Percentiles rank a stretch among this genome's conserved stretches.
Evolutionary conservation across 2,113 vertebrate species (phyloP).

Genomic region (Heterochromis multidens): DNA sequence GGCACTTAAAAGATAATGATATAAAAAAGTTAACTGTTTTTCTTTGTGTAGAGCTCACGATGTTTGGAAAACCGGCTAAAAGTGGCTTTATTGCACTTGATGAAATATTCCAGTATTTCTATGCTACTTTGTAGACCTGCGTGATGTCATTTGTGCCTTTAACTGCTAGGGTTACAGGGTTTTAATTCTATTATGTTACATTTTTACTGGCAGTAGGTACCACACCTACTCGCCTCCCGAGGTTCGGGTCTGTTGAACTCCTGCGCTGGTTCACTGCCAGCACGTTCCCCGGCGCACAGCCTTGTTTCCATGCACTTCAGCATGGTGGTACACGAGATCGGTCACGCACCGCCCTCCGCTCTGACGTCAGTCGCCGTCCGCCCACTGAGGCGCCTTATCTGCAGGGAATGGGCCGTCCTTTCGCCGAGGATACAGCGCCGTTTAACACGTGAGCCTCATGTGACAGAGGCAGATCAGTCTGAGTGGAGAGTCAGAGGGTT

Average conservation of each 20-base stretch:
- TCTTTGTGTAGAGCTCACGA: not conserved
- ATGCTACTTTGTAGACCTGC: not conserved
- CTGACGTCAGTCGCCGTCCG: slow-evolving; percentile 26
- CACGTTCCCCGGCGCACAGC: slow-evolving; percentile 22
- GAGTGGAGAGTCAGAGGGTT: slow-evolving; percentile 86
- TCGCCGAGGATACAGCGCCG: slow-evolving; percentile 72
- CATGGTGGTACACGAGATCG: slow-evolving; percentile 78
- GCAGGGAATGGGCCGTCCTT: slow-evolving; percentile 53
- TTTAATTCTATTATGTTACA: not conserved
- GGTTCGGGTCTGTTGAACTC: not conserved
- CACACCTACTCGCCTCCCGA: not conserved
- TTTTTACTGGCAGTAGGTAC: not conserved
- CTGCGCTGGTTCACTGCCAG: not conserved
- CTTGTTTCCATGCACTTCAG: slow-evolving; percentile 68
- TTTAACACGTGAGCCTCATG: slow-evolving; percentile 94
- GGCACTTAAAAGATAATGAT: not conserved
- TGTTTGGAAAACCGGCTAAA: not conserved
- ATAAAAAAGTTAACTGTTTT: not conserved
- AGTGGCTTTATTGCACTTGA: not conserved
- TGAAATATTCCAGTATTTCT: not conserved
- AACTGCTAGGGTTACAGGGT: not conserved
- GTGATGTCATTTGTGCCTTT: not conserved
- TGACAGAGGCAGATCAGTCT: slow-evolving; percentile 80
- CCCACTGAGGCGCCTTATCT: slow-evolving; percentile 49
- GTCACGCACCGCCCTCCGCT: slow-evolving; percentile 24